Conservation (phyloP, 2,888 invertebrate species). For the Cephalotes varians region DNA sequence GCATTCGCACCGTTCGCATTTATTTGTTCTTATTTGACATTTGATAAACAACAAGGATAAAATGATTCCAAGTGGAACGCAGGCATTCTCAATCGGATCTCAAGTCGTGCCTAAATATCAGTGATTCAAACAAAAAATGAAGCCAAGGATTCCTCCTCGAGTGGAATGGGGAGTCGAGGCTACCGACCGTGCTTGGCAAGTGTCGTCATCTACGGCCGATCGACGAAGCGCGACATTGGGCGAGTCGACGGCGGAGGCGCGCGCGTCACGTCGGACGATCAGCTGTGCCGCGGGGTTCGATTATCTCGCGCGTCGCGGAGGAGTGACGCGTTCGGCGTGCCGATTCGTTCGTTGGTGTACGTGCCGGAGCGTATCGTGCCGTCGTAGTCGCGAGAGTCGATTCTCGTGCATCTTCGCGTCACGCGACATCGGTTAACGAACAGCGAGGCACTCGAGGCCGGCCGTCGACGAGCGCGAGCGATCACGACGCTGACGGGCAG, state of each 20-base stretch:
- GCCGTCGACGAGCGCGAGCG: neutral
- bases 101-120: too few species aligned
- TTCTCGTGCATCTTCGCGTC: neutral
- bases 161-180: too few species aligned
- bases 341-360: neutral
- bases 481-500: slow-evolving; percentile 16
- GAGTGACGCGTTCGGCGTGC: slow-evolving; percentile 5
- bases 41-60: too few species aligned
- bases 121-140: too few species aligned
- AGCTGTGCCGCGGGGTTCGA: slow-evolving; percentile 66
- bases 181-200: neutral
- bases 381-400: neutral
- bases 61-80: too few species aligned
- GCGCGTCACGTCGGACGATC: slow-evolving; percentile 60
- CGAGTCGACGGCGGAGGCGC: neutral
- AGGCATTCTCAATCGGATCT: too few species aligned
- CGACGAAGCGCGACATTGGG: neutral
- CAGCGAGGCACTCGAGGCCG: neutral
- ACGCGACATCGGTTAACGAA: neutral
- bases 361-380: too few species aligned
- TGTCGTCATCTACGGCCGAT: neutral
- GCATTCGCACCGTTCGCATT: too few species aligned
- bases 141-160: too few species aligned
- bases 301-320: slow-evolving; percentile 46
- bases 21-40: too few species aligned